Percentiles rank a stretch among this genome's conserved stretches.
phyloP scores from a whole-genome alignment of 2,113 vertebrate species.

The Forbesichthys papilliferus region DNA sequence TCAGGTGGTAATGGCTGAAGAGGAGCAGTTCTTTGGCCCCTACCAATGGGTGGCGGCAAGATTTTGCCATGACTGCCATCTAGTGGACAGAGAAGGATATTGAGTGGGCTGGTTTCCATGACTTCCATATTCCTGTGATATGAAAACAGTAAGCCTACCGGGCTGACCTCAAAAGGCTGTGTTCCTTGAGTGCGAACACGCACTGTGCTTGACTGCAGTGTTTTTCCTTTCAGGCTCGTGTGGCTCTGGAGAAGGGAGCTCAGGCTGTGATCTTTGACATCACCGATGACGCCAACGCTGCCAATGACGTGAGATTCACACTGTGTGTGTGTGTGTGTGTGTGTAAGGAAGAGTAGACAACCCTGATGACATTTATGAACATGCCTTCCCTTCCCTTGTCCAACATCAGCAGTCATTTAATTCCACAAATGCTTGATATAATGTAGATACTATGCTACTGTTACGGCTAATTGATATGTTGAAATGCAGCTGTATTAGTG shows the following conservation, averaged over 20 bases:
- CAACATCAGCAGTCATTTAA: too few species aligned
- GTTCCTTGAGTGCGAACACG: not conserved
- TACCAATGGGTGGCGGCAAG: not conserved
- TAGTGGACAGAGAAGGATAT: slow-evolving; percentile 37
- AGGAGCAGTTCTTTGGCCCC: slow-evolving; percentile 14
- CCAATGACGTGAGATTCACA: slow-evolving; percentile 81
- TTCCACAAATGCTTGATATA: too few species aligned
- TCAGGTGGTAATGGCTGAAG: slow-evolving; percentile 30
- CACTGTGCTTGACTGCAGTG: not conserved
- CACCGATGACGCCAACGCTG: slow-evolving; percentile 86
- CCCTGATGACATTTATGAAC: too few species aligned
- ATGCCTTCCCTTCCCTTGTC: too few species aligned
- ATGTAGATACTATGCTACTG: too few species aligned
- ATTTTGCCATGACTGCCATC: slow-evolving; percentile 53
- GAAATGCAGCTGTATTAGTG: too few species aligned
- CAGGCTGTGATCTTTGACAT: slow-evolving; percentile 95
- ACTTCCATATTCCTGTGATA: not conserved
- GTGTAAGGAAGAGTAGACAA: too few species aligned
- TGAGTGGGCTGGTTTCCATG: not conserved
- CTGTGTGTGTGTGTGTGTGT: not conserved
- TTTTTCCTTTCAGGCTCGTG: slow-evolving; percentile 81
- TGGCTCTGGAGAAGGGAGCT: slow-evolving; percentile 91
- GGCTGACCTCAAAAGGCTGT: not conserved
- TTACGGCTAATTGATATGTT: too few species aligned
- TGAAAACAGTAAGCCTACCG: not conserved